Conservation (phyloP, 2,113 vertebrate species). For the Campylomormyrus numenius region DNA sequence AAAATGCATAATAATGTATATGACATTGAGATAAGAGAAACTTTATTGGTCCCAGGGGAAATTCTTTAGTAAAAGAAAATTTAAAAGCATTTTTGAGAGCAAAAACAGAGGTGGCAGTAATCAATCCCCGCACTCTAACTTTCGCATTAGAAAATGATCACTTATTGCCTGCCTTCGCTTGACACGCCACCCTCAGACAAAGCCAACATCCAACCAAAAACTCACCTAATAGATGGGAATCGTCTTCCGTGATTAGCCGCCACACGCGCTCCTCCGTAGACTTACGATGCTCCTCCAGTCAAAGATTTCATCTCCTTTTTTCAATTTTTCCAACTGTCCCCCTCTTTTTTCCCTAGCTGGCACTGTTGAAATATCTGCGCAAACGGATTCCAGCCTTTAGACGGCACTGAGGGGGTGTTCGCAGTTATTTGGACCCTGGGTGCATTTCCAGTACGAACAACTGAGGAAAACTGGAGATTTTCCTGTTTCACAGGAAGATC, state of each 20-base stretch:
- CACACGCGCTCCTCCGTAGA: conserved; percentile 25
- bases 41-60: background rate
- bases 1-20: background rate
- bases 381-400: conserved; percentile 69
- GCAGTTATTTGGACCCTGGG: conserved; percentile 73
- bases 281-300: conserved; percentile 55
- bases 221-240: conserved; percentile 65
- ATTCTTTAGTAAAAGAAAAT: background rate
- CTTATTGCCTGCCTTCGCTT: conserved; percentile 37
- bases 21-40: background rate
- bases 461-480: conserved; percentile 40
- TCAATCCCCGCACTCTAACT: background rate
- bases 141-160: background rate
- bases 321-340: conserved; percentile 41
- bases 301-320: conserved; percentile 54
- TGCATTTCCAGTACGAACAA: conserved; percentile 60
- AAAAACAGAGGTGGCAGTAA: background rate
- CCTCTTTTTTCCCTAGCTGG: conserved; percentile 57
- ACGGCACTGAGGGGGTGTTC: conserved; percentile 68
- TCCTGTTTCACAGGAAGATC: conserved; percentile 21
- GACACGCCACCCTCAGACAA: conserved; percentile 58
- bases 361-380: conserved; percentile 68
- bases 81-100: background rate
- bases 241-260: conserved; percentile 30
- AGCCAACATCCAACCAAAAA: conserved; percentile 46